Conservation (phyloP, 2,113 vertebrate species). For the Pterophyllum scalare region DNA sequence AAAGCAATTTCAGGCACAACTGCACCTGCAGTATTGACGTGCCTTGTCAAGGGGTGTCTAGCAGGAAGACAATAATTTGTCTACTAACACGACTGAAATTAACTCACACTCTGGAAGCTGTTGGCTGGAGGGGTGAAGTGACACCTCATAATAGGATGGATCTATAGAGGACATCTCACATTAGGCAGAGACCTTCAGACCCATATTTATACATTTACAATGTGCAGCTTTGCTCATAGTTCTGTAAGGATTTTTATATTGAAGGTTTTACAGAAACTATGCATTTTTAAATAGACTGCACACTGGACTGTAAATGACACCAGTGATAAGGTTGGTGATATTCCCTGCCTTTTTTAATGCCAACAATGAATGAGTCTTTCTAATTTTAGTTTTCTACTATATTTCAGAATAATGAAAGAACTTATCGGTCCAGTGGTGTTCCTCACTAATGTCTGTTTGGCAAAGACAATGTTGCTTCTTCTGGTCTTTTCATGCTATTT, state of each 20-base stretch:
- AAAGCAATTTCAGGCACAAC: constrained; percentile 80
- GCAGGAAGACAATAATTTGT: constrained; percentile 84
- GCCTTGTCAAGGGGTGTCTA: constrained; percentile 57
- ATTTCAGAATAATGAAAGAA: neutral
- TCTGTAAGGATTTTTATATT: neutral
- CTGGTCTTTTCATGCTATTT: neutral
- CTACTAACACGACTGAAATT: constrained; percentile 74
- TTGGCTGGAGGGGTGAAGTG: constrained; percentile 12
- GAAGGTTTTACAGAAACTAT: neutral
- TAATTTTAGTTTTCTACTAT: neutral
- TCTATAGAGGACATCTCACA: constrained; percentile 26
- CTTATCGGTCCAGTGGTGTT: neutral
- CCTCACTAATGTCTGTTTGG: neutral
- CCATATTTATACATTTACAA: neutral
- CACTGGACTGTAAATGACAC: neutral
- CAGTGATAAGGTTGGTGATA: neutral
- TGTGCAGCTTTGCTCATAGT: neutral
- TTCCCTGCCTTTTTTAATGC: neutral
- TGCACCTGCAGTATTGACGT: constrained; percentile 77
- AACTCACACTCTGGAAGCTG: constrained; percentile 58
- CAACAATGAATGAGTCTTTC: neutral
- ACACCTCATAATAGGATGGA: constrained; percentile 21
- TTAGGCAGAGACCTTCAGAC: constrained; percentile 8
- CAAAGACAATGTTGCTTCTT: neutral
- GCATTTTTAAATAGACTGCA: neutral